A percentile compares a stretch with the other conserved stretches of the same genome.
phyloP scores from a whole-genome alignment of 2,113 vertebrate genomes.

The Psettodes erumei region DNA sequence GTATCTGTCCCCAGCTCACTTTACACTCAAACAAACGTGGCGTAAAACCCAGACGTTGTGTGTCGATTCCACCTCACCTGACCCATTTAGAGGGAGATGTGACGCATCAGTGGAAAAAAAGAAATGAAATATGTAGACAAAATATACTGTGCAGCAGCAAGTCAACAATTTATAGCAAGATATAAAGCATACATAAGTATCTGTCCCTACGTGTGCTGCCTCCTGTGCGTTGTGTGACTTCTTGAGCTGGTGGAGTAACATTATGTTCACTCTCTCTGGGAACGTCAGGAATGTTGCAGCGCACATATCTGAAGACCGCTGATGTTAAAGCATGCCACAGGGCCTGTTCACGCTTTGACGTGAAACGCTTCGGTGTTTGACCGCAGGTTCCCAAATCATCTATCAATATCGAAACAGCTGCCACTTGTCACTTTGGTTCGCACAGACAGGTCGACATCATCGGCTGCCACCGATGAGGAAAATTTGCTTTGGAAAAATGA shows the following conservation, averaged over 20 bases:
- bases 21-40: slow-evolving; percentile 30
- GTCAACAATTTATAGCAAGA: not conserved
- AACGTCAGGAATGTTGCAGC: slow-evolving; percentile 49
- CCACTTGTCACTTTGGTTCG: not conserved
- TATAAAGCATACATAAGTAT: not conserved
- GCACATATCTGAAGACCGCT: not conserved
- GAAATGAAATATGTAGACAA: too few relatives aligned
- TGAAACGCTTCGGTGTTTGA: slow-evolving; percentile 1
- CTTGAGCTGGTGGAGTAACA: slow-evolving; percentile 4
- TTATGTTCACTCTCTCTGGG: slow-evolving; percentile 11
- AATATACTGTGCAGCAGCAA: not conserved
- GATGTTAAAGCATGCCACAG: slow-evolving; percentile 11
- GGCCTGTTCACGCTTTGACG: slow-evolving; percentile 1
- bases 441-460: slow-evolving; percentile 5
- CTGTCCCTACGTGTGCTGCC: not conserved
- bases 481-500: slow-evolving; percentile 17
- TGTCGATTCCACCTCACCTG: slow-evolving; percentile 26
- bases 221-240: not conserved
- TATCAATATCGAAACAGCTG: not conserved
- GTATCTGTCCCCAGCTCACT: slow-evolving; percentile 14
- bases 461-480: slow-evolving; percentile 10
- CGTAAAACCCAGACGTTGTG: slow-evolving; percentile 19
- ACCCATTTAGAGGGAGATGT: slow-evolving; percentile 22
- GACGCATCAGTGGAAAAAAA: slow-evolving; percentile 4
- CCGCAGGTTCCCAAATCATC: not conserved